Evolutionary conservation across 2,888 invertebrate genomes (phyloP), one percentile per base, ranked within the genome.

Genomic region (Euclidia mi): DNA sequence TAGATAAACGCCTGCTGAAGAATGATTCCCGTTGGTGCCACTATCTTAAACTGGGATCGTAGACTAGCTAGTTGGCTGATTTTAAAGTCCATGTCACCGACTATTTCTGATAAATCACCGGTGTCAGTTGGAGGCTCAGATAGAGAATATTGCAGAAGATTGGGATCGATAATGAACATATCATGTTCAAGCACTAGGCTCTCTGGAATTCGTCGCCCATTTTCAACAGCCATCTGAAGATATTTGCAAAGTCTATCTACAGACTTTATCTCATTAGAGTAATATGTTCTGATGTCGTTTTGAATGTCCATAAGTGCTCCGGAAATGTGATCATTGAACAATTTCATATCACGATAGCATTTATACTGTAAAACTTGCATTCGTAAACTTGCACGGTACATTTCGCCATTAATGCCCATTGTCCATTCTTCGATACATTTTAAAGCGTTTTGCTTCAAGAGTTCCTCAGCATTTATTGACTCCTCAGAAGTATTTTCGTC

Each of bases 381-480:
- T 41, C 96, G 91, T 40, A 94, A 74, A 40, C 81, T 87, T 1
- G 91, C 89, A 62, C 96, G 88, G 53, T 86, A 90, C 73, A 92
- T 89, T 87, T 96, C 96, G 17, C 95, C 96, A 49, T 92, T 89
- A 2, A 95, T 79, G 7, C 94, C 96, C 79, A 92, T 92, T 12
- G 87, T 85, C 95, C 96, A 96, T 82, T 96, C 96, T 17, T 95
- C 91, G 11, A 95, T 78, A 67, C 92, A 93, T 77, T 90, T 94
- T 11, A 92, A 60, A 46, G 85, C 88, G 63, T 93, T 92, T 31
- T 69, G 51, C 73, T 89, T 94, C 57, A 88, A 95, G 37, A 80
- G 79, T 80, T 82, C 90, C 77, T 86, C 91, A 48, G 68, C 72
- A 73, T 81, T 84, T 10, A 85, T 51, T 0, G 88, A 85, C 31